phyloP scores from a whole-genome alignment of 2,113 vertebrate species.

The Boleophthalmus pectinirostris region DNA sequence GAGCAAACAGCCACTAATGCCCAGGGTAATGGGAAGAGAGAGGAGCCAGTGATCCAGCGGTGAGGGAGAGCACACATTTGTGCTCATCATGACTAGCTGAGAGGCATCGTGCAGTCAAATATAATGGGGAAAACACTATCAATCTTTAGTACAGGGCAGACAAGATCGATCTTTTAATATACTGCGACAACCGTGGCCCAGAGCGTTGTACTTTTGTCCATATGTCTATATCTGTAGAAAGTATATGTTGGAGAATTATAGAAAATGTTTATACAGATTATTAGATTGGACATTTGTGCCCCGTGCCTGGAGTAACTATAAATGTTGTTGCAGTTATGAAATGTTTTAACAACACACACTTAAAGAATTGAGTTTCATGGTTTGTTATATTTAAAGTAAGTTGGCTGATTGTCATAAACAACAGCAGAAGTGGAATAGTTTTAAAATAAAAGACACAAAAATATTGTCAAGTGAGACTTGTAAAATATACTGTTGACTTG shows the following conservation, averaged over 20 bases:
- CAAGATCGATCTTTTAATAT: conserved; percentile 41
- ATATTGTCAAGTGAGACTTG: background rate
- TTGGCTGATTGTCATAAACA: background rate
- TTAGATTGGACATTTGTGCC: background rate
- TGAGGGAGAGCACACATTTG: conserved; percentile 52
- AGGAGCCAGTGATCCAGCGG: conserved; percentile 53
- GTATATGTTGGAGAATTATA: background rate
- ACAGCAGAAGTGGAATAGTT: background rate
- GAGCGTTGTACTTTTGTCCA: background rate
- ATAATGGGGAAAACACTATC: conserved; percentile 50
- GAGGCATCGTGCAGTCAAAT: conserved; percentile 47
- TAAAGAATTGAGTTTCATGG: no score
- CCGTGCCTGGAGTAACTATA: no score
- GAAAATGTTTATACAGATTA: background rate
- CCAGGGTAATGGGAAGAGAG: conserved; percentile 62
- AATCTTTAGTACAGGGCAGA: conserved; percentile 47
- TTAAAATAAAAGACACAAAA: background rate
- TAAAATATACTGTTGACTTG: background rate
- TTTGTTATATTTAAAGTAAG: background rate
- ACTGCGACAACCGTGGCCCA: conserved; percentile 14
- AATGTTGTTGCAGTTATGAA: no score
- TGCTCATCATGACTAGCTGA: conserved; percentile 50
- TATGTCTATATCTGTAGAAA: background rate
- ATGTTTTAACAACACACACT: no score
- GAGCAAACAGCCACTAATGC: conserved; percentile 68